These are phyloP conservation scores for Macrosiphum euphorbiae DNA, from an alignment of 2,888 invertebrate genomes.

Conservation along the genomic window DNA sequence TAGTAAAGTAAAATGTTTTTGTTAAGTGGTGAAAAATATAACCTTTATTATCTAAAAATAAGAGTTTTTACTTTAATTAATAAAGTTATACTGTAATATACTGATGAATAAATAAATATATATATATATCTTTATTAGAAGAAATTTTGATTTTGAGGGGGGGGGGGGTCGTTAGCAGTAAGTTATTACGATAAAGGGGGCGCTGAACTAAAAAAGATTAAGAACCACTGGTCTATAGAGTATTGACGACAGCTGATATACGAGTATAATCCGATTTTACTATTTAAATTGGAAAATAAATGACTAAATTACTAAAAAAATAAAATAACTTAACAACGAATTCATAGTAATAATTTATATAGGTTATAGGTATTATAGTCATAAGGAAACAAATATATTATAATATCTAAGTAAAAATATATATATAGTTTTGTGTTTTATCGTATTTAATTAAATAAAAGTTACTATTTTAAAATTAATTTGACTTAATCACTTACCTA, in stretches of 20 bases:
- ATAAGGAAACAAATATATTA: background rate
- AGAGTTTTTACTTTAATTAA: no score
- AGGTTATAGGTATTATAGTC: no score
- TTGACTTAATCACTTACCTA: slow-evolving; percentile 24
- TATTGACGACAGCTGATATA: background rate
- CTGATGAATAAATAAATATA: no score
- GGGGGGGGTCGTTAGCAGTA: slow-evolving; percentile 48
- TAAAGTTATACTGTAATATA: no score
- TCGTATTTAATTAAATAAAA: background rate
- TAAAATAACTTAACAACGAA: background rate
- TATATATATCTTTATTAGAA: no score
- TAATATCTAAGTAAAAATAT: background rate
- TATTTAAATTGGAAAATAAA: background rate
- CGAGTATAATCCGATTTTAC: background rate
- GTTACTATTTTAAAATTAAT: slow-evolving; percentile 34
- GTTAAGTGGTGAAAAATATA: no score
- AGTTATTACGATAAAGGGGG: slow-evolving; percentile 59
- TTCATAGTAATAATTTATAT: background rate
- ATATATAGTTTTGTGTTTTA: background rate
- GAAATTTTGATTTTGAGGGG: no score
- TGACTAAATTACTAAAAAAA: background rate
- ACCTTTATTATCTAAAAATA: no score
- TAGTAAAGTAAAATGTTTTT: no score
- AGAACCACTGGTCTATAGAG: slow-evolving; percentile 26
- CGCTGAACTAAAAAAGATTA: slow-evolving; percentile 61